Evolutionary conservation across 2,888 invertebrate species (phyloP), one percentile per base, ranked within the genome.

Genomic region (Acheta domesticus): DNA sequence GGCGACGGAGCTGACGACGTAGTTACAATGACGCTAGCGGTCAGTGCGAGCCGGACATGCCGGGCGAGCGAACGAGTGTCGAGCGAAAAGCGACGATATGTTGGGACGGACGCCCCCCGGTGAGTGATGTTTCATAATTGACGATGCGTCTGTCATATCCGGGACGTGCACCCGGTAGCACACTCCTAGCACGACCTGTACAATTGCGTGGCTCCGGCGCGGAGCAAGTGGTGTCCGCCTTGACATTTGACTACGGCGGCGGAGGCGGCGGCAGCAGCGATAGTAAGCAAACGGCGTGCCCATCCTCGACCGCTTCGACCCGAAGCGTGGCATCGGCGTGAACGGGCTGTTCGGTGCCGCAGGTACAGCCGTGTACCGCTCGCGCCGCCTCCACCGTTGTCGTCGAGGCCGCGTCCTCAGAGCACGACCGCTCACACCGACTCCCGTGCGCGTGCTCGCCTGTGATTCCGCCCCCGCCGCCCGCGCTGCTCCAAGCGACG

Each of bases 1-100:
- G 62, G 16, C 16, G 62, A 16, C 62, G 14, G 16, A 62, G 62
- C 0, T 3, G n/a, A 62, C 14, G 62, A n/a, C 62, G 36, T 36
- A 36, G 36, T 36, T 36, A 3, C 23, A 36, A 8, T 36, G 36
- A 36, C 62, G n/a, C 62, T n/a, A 62, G n/a, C 16, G 62, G 62
- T 62, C 62, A 62, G 62, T 62, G 62, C n/a, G 62, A 62, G 62
- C 62, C 62, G 62, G 62, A 62, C 62, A 62, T 62, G 62, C 14
- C 14, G n/a, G 62, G 62, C 62, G 62, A 62, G 62, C 62, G 62
- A 19, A 62, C n/a, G n/a, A 62, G n/a, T n/a, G 62, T 16, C n/a
- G 14, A 14, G n/a, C 62, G 62, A 12, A 14, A 62, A n/a, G 14
- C 62, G 14, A 12, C n/a, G 62, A 3, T 19, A 62, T 62, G 62